Base-by-base conservation (phyloP, 1,140 invertebrate genomes). In the Bombus terrestris region DNA sequence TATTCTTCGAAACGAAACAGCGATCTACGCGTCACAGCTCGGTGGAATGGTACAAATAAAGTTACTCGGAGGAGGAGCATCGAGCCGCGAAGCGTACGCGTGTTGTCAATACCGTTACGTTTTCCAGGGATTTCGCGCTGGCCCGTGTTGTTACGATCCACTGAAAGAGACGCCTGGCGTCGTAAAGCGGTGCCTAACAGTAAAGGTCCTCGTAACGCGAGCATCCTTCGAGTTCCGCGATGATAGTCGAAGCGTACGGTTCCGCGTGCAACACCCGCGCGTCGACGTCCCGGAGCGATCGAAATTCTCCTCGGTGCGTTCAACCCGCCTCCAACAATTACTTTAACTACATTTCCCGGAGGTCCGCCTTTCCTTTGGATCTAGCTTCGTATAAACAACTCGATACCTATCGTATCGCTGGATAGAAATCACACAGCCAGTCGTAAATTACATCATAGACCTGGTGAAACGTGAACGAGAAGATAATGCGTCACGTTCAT, bases 151-250 rank as follows among this genome's bases (percentile, higher is more conserved):
- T 62, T 84, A 79, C 76, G 68, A 79, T 85, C 76, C 53, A 12
- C 25, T 9, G 71, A 2, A 47, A 71, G 66, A 79, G 83, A 77
- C 57, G 64, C 57, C 37, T 9, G 18, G 74, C 68, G 47, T 89
- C 89, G 81, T 87, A 75, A 89, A 89, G 47, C 28, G 73, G 71
- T 53, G 78, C 82, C 66, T 84, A 88, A 91, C 79, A 83, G 88
- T 89, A 89, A 89, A 89, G 75, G 57, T 77, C 78, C 37, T 76
- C 69, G 84, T 79, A 83, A 77, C 87, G 57, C 88, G 80, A 41
- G 39, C 53, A 81, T 83, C 68, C 37, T 89, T 37, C 28, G 22
- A 37, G 66, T 9, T 37, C 18, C n/a, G 43, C 15, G 57, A 47
- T 68, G 68, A 22, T 32, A 72, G 25, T 35, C 18, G 32, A 25